Evolutionary conservation across 2,797 vertebrate species (phyloP).

Genomic region (Sylvilagus floridanus): DNA sequence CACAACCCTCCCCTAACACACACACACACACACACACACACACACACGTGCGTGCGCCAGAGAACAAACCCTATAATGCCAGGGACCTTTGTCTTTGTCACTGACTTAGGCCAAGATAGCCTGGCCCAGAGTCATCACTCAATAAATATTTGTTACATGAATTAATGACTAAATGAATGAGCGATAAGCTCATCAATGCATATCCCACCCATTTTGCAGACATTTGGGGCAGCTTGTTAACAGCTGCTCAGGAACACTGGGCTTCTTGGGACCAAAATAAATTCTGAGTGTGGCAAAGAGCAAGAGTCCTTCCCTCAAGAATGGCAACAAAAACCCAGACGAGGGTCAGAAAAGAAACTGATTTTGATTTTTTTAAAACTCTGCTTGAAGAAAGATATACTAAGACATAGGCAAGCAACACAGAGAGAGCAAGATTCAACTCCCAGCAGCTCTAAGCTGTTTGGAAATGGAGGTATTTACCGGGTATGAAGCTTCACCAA

Average conservation of each 20-base stretch:
- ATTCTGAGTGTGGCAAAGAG: slow-evolving; percentile 34
- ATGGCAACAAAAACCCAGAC: background rate
- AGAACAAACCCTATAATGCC: background rate
- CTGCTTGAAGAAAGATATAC: slow-evolving; percentile 24
- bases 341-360: slow-evolving; percentile 24
- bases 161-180: slow-evolving; percentile 60
- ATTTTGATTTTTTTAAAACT: slow-evolving; percentile 29
- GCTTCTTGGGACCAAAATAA: slow-evolving; percentile 64
- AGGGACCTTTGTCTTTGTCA: slow-evolving; percentile 30
- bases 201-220: slow-evolving; percentile 46
- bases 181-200: slow-evolving; percentile 22
- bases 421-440: background rate
- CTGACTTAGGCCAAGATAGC: background rate
- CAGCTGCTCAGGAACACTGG: slow-evolving; percentile 41
- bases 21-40: background rate
- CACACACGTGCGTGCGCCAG: slow-evolving; percentile 36
- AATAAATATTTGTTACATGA: slow-evolving; percentile 70
- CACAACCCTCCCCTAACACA: background rate
- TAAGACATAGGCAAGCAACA: slow-evolving; percentile 17
- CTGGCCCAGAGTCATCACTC: slow-evolving; percentile 48
- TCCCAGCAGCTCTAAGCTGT: background rate
- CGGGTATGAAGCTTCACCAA: slow-evolving; percentile 39
- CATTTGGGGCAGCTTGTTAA: slow-evolving; percentile 56
- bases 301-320: background rate
- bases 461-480: slow-evolving; percentile 48